Conservation (phyloP, 2,113 vertebrate species). For the Atractosteus spatula region DNA sequence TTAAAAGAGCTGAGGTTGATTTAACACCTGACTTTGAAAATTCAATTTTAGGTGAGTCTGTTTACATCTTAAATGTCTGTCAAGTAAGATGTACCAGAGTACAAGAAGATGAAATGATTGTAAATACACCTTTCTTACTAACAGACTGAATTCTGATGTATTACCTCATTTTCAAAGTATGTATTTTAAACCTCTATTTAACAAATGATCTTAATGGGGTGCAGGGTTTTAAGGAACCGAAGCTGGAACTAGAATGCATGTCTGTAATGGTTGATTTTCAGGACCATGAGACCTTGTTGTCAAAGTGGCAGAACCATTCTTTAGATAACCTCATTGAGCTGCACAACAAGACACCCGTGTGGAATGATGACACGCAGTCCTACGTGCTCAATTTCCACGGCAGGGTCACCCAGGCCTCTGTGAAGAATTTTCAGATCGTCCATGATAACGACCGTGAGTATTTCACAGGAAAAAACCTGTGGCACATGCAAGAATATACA, state of each 20-base stretch:
- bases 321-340: slow-evolving; percentile 90
- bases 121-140: no score
- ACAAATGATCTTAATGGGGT: not conserved
- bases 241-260: no score
- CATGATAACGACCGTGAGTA: slow-evolving; percentile 91
- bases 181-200: not conserved
- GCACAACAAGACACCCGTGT: slow-evolving; percentile 94
- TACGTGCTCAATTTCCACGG: slow-evolving; percentile 96
- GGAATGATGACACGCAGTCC: slow-evolving; percentile 96
- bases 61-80: no score
- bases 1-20: no score
- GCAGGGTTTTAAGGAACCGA: not conserved
- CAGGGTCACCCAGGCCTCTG: slow-evolving; percentile 91
- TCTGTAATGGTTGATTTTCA: slow-evolving; percentile 36
- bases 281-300: slow-evolving; percentile 88
- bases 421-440: slow-evolving; percentile 98
- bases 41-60: no score
- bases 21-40: no score
- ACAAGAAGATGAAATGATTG: no score
- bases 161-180: not conserved
- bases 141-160: no score
- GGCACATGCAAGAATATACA: no score
- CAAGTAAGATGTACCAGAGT: no score
- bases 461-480: no score
- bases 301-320: slow-evolving; percentile 81